A percentile compares a stretch with the other conserved stretches of the same genome.
phyloP scores from a whole-genome alignment of 2,113 vertebrate species.

The Pipa parva region DNA sequence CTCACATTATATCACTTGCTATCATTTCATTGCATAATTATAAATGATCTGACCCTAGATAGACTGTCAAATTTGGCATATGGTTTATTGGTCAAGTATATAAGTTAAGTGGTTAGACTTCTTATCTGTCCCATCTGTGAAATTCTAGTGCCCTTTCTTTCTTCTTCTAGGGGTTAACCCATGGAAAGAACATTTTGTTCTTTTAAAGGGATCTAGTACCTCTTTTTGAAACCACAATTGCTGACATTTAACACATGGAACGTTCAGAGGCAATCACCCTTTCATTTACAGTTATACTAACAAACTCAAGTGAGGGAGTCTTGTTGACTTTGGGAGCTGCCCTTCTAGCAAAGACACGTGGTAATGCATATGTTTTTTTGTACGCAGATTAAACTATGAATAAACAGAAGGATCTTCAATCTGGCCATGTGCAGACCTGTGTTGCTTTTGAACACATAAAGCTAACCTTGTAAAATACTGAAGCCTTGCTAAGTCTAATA shows the following conservation, averaged over 20 bases:
- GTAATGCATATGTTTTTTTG: background rate
- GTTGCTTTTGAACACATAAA: slow-evolving; percentile 17
- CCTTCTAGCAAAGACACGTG: slow-evolving; percentile 1
- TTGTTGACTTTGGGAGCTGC: slow-evolving; percentile 1
- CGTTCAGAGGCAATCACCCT: background rate
- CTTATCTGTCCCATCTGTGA: too few species aligned
- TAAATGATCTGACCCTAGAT: too few species aligned
- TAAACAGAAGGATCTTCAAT: background rate
- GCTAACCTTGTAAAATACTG: slow-evolving; percentile 6
- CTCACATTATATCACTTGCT: too few species aligned
- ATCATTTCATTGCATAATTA: too few species aligned
- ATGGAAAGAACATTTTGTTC: background rate
- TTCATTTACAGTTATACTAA: slow-evolving; percentile 2
- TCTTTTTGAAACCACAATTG: background rate
- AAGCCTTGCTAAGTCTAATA: background rate
- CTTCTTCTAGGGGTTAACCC: background rate
- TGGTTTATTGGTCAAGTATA: too few species aligned
- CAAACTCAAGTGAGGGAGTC: background rate
- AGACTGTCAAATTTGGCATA: too few species aligned
- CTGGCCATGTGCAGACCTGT: background rate
- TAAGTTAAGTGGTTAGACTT: too few species aligned
- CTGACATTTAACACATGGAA: background rate
- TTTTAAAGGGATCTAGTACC: background rate
- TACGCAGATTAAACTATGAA: too few species aligned
- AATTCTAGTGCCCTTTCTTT: too few species aligned